phyloP scores from a whole-genome alignment of 2,888 invertebrate genomes.

The Trissolcus brochymenae region DNA sequence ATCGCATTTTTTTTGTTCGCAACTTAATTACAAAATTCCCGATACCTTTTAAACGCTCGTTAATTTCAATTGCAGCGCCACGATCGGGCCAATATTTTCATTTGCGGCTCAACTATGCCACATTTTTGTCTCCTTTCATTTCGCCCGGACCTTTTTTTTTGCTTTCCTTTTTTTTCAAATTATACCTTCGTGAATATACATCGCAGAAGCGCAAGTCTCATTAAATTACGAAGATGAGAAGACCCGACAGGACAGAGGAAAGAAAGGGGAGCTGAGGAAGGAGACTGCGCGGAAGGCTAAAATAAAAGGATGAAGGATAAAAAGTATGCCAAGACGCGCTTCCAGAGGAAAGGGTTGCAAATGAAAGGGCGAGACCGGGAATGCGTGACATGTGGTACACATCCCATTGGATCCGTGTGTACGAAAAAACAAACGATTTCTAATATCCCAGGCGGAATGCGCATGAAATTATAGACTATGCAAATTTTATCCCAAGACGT shows the following conservation, averaged over 20 bases:
- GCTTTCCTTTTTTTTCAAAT: constrained; percentile 31
- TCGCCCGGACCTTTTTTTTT: not conserved
- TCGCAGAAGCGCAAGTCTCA: constrained; percentile 64
- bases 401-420: constrained; percentile 63
- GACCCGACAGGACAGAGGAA: constrained; percentile 22
- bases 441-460: constrained; percentile 48
- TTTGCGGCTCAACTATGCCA: constrained; percentile 16
- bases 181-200: constrained; percentile 54
- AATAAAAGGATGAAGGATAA: constrained; percentile 56
- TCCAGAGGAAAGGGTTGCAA: constrained; percentile 15
- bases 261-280: constrained; percentile 48
- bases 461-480: constrained; percentile 24
- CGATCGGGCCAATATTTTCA: constrained; percentile 36
- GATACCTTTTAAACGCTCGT: constrained; percentile 47
- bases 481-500: constrained; percentile 16
- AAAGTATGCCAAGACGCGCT: constrained; percentile 39
- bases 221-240: constrained; percentile 62
- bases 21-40: constrained; percentile 39
- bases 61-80: constrained; percentile 47
- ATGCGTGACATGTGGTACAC: constrained; percentile 72
- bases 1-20: constrained; percentile 21
- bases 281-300: constrained; percentile 44
- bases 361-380: constrained; percentile 60
- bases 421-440: constrained; percentile 58
- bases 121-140: constrained; percentile 37